Evolutionary conservation across 2,797 vertebrate species (phyloP), one percentile per base, ranked within the genome.

Genomic region (Pyrrhura leucotis): DNA sequence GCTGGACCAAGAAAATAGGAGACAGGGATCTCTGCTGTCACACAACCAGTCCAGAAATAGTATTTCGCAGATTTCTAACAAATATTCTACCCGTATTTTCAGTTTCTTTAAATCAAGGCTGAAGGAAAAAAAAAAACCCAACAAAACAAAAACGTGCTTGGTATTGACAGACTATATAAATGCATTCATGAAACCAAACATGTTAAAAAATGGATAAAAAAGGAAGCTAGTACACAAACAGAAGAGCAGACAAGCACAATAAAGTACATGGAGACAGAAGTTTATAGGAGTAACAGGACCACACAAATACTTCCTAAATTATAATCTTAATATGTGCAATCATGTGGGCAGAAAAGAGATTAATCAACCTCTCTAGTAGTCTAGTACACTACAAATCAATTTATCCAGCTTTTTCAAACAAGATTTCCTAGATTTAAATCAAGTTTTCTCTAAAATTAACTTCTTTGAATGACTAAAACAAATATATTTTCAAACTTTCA

Each of bases 151-250:
- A 76, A 10, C 1, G 11, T n/a, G 39, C 37, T 74, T 68, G 51
- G 48, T 95, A 95, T 33, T 78, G 75, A 83, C 13, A 96, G 73
- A 94, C 58, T 42, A 84, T 28, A 89, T 74, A 89, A 83, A 95
- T 83, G 66, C 48, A 91, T 91, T 95, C 37, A 94, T 68, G 82
- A 92, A 89, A 80, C 47, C 56, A 85, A 87, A 68, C 13, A 28
- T 50, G 31, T 44, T 96, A 74, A 95, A 94, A 95, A 95, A 94
- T 80, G 31, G 44, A 83, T 90, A 59, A 92, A 92, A 95, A 77
- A 77, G 31, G 23, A 76, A 73, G 58, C 23, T 71, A 20, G 48
- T 68, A 89, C 12, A 77, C 56, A 85, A 92, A 65, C 20, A 79
- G 44, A 12, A 79, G n/a, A 48, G 62, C 22, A 89, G 29, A 84